Percentiles rank a stretch among this genome's conserved stretches.
Conservation (phyloP, 2,113 vertebrate genomes). For the Neoarius graeffei region DNA sequence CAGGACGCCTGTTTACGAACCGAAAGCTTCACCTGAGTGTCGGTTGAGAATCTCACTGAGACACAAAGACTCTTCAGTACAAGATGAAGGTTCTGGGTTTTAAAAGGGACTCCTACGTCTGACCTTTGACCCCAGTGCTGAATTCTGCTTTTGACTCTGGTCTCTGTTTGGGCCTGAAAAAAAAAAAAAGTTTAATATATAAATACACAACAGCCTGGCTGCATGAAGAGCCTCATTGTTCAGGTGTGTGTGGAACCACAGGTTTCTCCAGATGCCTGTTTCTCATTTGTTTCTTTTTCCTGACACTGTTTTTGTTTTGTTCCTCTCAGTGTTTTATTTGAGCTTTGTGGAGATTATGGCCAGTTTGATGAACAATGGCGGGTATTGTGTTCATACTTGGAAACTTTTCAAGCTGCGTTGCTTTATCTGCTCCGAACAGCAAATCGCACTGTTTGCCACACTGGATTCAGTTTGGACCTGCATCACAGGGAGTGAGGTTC, state of each 20-base stretch:
- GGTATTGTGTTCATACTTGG: neutral
- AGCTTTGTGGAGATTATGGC: neutral
- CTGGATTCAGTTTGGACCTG: neutral
- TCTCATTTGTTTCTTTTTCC: conserved; percentile 25
- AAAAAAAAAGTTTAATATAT: conserved; percentile 65
- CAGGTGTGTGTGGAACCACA: neutral
- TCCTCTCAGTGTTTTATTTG: neutral
- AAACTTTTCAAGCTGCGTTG: neutral
- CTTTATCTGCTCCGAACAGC: neutral
- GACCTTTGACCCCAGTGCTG: conserved; percentile 66
- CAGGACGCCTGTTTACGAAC: neutral
- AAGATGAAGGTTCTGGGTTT: conserved; percentile 54
- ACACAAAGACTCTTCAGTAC: conserved; percentile 69
- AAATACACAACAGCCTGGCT: conserved; percentile 67
- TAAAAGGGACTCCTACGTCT: conserved; percentile 60
- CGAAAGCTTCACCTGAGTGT: conserved; percentile 31
- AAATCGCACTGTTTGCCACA: neutral
- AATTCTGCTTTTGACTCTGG: conserved; percentile 60
- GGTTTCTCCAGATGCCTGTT: conserved; percentile 23
- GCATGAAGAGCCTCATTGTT: conserved; percentile 70
- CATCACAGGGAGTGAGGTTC: neutral
- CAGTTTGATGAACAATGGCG: neutral
- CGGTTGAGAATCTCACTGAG: conserved; percentile 25
- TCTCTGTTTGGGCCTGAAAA: conserved; percentile 62
- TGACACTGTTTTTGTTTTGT: neutral